These are phyloP conservation scores for Stratiomys singularior DNA, from an alignment of 2,888 invertebrate genomes.

Conservation along the genomic window DNA sequence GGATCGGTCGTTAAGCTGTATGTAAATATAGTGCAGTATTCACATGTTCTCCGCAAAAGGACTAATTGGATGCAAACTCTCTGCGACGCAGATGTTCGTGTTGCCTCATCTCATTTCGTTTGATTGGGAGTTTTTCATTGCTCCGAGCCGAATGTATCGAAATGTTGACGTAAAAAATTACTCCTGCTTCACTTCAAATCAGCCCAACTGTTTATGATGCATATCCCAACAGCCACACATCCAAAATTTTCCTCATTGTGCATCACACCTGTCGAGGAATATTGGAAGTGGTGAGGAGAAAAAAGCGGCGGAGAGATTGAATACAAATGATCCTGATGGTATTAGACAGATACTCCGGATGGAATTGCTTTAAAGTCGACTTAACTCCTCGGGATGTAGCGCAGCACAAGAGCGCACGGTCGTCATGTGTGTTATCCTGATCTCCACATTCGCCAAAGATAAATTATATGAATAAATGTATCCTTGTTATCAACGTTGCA, in stretches of 20 bases:
- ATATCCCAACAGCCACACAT: conserved; percentile 10
- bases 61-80: conserved; percentile 42
- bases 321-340: background rate
- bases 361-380: background rate
- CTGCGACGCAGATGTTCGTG: conserved; percentile 37
- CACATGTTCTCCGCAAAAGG: conserved; percentile 23
- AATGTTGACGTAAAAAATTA: conserved; percentile 45
- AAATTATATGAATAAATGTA: too few relatives aligned
- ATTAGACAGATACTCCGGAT: conserved; percentile 1
- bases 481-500: too few relatives aligned
- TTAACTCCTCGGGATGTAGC: too few relatives aligned
- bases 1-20: conserved; percentile 13
- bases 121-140: conserved; percentile 27
- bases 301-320: background rate
- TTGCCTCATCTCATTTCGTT: conserved; percentile 40
- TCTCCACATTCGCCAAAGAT: too few relatives aligned
- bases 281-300: conserved; percentile 32
- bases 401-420: too few relatives aligned
- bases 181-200: conserved; percentile 39
- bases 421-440: too few relatives aligned
- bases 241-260: conserved; percentile 13
- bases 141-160: conserved; percentile 27
- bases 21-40: conserved; percentile 29
- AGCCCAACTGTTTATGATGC: conserved; percentile 43
- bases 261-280: conserved; percentile 42